Evolutionary conservation across 2,113 vertebrate genomes (phyloP), one percentile per base, ranked within the genome.

Genomic region (Raja brachyura): DNA sequence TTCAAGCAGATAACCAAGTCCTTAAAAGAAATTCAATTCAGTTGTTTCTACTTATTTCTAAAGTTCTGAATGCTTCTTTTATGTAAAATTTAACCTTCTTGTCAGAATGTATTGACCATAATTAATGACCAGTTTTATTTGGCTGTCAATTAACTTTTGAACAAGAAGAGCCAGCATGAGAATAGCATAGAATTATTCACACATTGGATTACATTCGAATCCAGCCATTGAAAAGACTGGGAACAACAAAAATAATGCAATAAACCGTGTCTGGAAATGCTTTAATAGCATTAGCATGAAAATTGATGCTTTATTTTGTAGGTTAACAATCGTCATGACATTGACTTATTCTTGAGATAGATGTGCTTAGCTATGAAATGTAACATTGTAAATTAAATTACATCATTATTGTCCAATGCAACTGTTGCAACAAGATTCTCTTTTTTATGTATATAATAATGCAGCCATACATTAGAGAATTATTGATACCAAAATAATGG

Each of bases 1-100:
- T 86, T 86, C 83, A 61, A 86, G 11, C 83, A 86, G 83, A 86
- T 86, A 86, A 63, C 83, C n/a, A 28, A 61, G 56, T 10, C 56
- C 56, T 28, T 31, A 48, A 59, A 59, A 25, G 56, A 28, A n/a
- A 61, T 86, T 85, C 81, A 56, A 85, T 86, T 63, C 83, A 63
- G 56, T 61, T n/a, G 83, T 14, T 25, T 85, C 9, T 88, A 88
- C 10, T 1, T 63, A 61, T 31, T 63, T 88, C 54, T 31, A 13
- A 88, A 88, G 59, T 88, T 88, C 59, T 88, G 83, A 63, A n/a
- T n/a, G 81, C 25, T 5, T 56, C 28, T 13, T 83, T 83, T 85
- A 59, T 28, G 56, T 88, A 31, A 61, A 88, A 88, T 86, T 11
- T 88, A 88, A 88, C 59, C 28, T 63, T 31, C 13, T 63, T 66